These are phyloP conservation scores for Apamea epomidion DNA, from an alignment of 2,888 invertebrate species.

Conservation along the genomic window DNA sequence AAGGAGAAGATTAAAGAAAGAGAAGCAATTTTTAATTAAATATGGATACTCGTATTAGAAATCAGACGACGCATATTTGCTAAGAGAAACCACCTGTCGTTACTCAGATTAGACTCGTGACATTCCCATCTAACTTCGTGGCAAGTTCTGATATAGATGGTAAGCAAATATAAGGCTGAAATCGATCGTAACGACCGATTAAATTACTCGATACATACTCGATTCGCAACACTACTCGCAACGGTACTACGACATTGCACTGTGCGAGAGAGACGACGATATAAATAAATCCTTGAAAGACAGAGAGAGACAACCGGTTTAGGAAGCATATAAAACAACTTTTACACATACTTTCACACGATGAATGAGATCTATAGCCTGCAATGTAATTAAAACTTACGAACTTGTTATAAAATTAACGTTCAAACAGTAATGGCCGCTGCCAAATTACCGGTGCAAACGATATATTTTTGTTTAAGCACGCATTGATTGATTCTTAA, in stretches of 20 bases:
- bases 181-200: slow-evolving; percentile 51
- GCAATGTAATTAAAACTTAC: slow-evolving; percentile 53
- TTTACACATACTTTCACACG: slow-evolving; percentile 76
- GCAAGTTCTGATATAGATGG: slow-evolving; percentile 22
- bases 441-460: slow-evolving; percentile 25
- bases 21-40: background rate
- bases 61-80: background rate
- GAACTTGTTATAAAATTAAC: slow-evolving; percentile 40
- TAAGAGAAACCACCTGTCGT: slow-evolving; percentile 27
- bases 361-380: slow-evolving; percentile 57
- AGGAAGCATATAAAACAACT: slow-evolving; percentile 71
- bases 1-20: background rate
- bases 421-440: slow-evolving; percentile 23
- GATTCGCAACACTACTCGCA: slow-evolving; percentile 66
- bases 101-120: slow-evolving; percentile 20
- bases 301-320: slow-evolving; percentile 65
- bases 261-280: slow-evolving; percentile 58
- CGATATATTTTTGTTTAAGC: slow-evolving; percentile 7
- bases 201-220: slow-evolving; percentile 58
- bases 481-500: slow-evolving; percentile 18
- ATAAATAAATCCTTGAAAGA: slow-evolving; percentile 44
- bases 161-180: slow-evolving; percentile 31
- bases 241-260: slow-evolving; percentile 69
- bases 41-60: slow-evolving; percentile 18
- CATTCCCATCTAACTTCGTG: slow-evolving; percentile 36